Evolutionary conservation across 2,113 vertebrate genomes (phyloP), one percentile per base, ranked within the genome.

Genomic region (Campylomormyrus tamandua): DNA sequence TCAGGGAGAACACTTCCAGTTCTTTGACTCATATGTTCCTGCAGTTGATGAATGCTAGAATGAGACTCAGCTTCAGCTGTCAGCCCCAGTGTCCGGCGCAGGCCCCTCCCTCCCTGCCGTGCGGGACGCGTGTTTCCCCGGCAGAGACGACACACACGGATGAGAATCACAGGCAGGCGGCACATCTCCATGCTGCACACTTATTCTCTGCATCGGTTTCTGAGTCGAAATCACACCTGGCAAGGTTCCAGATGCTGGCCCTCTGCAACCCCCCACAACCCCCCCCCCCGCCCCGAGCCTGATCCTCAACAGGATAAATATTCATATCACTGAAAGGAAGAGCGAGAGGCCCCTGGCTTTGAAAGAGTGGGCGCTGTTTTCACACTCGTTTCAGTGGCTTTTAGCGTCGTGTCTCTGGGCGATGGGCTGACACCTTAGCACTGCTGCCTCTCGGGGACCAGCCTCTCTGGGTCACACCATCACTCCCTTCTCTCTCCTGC

Each of bases 251-350:
- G 42, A 83, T 46, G 13, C 4, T 35, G 70, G 17, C 80, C 80
- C 80, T 42, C 17, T 17, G 24, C 56, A 24, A 24, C 4, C 7
- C 15, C 80, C 80, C 42, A 2, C 31, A 6, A 24, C 31, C 31
- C 31, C 80, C 35, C 17, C 58, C 24, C 24, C 24, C 39, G 5
- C 42, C 45, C 42, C 13, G 0, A 48, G 42, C 45, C 39, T 46
- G 19, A 45, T 19, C 88, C 88, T 77, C 88, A 50, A 10, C 88
- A 88, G 88, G 62, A 21, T 48, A 88, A 88, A 77, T 88, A 88
- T 88, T 88, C 46, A 74, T 88, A 15, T 17, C 58, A 50, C 5
- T 19, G 13, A 17, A 19, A 27, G 62, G 10, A n/a, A 49, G n/a
- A 21, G 62, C 31, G 62, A 70, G 62, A 31, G 88, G 46, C 88